phyloP scores from a whole-genome alignment of 1,140 invertebrate genomes.

The Procambarus virginalis region DNA sequence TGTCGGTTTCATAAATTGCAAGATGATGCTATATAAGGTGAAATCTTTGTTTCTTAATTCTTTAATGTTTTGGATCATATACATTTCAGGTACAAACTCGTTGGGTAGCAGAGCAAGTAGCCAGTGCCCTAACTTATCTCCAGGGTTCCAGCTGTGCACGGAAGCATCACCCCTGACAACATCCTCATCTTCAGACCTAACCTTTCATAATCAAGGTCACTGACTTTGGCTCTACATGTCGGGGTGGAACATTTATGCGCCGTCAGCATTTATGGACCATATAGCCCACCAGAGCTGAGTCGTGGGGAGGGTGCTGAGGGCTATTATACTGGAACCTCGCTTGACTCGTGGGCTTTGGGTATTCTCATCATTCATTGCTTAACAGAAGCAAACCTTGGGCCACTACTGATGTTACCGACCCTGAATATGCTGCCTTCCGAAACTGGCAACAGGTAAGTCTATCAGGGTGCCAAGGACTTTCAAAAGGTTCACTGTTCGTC shows the following conservation, averaged over 20 bases:
- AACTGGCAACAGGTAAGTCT: slow-evolving; percentile 83
- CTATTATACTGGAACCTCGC: slow-evolving; percentile 83
- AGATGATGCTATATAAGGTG: too few relatives aligned
- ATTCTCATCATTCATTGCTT: slow-evolving; percentile 94
- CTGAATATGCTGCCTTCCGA: slow-evolving; percentile 81
- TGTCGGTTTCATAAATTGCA: too few relatives aligned
- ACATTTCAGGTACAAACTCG: slow-evolving; percentile 80
- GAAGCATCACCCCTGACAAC: slow-evolving; percentile 91
- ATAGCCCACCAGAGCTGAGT: slow-evolving; percentile 94
- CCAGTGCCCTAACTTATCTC: slow-evolving; percentile 92
- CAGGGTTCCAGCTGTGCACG: slow-evolving; percentile 95
- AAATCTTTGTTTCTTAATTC: neutral
- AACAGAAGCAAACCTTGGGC: slow-evolving; percentile 96
- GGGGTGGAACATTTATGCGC: slow-evolving; percentile 80
- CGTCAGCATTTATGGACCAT: slow-evolving; percentile 87
- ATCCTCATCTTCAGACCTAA: slow-evolving; percentile 87
- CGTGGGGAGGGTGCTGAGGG: slow-evolving; percentile 85
- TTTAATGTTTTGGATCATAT: neutral
- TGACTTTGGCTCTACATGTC: slow-evolving; percentile 90
- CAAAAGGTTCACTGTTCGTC: slow-evolving; percentile 78
- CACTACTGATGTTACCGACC: slow-evolving; percentile 84
- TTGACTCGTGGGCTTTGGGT: slow-evolving; percentile 97
- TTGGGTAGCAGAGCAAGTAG: slow-evolving; percentile 84
- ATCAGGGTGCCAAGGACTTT: slow-evolving; percentile 82
- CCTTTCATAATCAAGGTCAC: slow-evolving; percentile 94